Percentiles rank a stretch among this genome's conserved stretches.
Conservation (phyloP, 2,113 vertebrate species). For the Pholis gunnellus region DNA sequence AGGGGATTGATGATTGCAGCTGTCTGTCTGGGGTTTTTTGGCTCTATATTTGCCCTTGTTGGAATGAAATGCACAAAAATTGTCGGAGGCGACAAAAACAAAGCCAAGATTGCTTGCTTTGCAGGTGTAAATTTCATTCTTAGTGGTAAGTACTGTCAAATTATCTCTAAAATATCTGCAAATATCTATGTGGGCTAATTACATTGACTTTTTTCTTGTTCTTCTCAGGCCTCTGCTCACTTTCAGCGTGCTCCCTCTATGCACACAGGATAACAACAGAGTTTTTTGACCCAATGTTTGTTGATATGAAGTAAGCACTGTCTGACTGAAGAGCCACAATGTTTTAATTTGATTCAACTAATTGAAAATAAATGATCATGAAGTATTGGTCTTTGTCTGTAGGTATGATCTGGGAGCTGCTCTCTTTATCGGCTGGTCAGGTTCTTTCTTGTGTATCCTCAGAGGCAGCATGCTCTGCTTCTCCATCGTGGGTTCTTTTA, state of each 20-base stretch:
- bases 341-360: neutral
- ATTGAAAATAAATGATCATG: neutral
- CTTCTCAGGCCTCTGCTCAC: conserved; percentile 90
- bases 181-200: neutral
- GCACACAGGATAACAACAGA: conserved; percentile 95
- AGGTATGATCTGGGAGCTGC: conserved; percentile 88
- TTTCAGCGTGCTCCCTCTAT: conserved; percentile 94
- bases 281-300: conserved; percentile 85
- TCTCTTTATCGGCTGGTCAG: conserved; percentile 87
- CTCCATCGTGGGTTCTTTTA: conserved; percentile 75
- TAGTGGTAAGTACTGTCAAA: conserved; percentile 84
- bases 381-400: conserved; percentile 4
- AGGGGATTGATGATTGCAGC: conserved; percentile 95
- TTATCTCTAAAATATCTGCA: conserved; percentile 3
- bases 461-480: conserved; percentile 82
- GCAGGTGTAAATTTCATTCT: conserved; percentile 91
- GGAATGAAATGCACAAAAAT: conserved; percentile 99
- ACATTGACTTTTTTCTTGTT: neutral
- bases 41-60: conserved; percentile 88
- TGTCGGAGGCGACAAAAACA: conserved; percentile 91
- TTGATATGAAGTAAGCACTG: too few species aligned
- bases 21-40: conserved; percentile 93
- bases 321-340: too few species aligned
- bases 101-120: conserved; percentile 91
- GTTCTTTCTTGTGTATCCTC: conserved; percentile 83